These are phyloP conservation scores for Toxonevra muliebris DNA, from an alignment of 2,888 invertebrate genomes.

Conservation along the genomic window DNA sequence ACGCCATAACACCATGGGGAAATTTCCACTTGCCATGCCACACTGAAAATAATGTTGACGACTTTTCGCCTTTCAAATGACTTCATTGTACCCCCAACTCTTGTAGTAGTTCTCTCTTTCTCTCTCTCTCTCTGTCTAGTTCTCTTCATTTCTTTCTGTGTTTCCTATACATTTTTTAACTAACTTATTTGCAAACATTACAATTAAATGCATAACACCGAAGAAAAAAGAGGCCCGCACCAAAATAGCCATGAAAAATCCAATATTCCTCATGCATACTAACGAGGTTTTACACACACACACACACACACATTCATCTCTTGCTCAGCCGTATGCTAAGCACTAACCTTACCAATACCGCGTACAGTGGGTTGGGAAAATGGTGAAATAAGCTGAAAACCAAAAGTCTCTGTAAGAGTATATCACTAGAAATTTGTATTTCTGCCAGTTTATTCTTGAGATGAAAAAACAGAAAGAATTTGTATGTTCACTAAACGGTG, in stretches of 20 bases:
- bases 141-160: background rate
- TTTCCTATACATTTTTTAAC: background rate
- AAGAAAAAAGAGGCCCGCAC: constrained; percentile 13
- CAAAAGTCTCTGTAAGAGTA: too few species aligned
- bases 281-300: constrained; percentile 33
- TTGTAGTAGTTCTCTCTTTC: constrained; percentile 7
- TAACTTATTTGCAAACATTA: constrained; percentile 39
- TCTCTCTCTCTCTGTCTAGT: background rate
- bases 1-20: constrained; percentile 25
- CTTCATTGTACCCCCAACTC: background rate
- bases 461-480: too few species aligned
- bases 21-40: constrained; percentile 16
- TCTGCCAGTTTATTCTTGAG: too few species aligned
- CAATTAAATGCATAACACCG: constrained; percentile 39
- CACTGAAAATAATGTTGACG: constrained; percentile 35
- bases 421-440: too few species aligned
- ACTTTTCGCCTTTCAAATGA: constrained; percentile 34
- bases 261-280: constrained; percentile 44
- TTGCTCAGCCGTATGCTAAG: background rate
- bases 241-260: constrained; percentile 41
- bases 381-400: too few species aligned
- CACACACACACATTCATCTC: background rate
- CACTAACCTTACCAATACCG: background rate
- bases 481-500: too few species aligned
- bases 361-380: too few species aligned